Percentiles rank a stretch among this genome's conserved stretches.
Evolutionary conservation across 2,113 vertebrate genomes (phyloP).

Genomic region (Myrmophylax atrothorax): DNA sequence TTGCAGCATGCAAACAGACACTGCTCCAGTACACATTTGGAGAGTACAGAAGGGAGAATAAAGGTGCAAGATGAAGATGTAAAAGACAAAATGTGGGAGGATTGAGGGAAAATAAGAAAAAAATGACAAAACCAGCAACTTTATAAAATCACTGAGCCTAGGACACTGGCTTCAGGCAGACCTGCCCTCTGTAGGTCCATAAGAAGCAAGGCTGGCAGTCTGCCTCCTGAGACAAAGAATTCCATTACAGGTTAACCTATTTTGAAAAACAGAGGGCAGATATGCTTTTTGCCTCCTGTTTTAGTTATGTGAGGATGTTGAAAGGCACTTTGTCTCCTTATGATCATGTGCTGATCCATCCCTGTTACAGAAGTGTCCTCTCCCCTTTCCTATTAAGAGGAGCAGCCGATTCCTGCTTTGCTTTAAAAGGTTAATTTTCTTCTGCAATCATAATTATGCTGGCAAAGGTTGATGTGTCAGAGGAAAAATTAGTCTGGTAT

Average conservation of each 20-base stretch:
- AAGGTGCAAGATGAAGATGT: background rate
- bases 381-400: background rate
- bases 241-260: background rate
- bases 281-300: background rate
- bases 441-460: conserved; percentile 61
- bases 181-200: background rate
- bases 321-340: background rate
- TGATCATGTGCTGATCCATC: background rate
- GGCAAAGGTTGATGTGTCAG: conserved; percentile 61
- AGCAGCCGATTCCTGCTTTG: background rate
- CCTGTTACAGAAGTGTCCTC: background rate
- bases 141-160: background rate
- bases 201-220: background rate
- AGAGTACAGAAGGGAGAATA: background rate
- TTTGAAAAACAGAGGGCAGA: background rate
- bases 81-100: background rate
- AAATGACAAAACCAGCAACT: background rate
- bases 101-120: background rate
- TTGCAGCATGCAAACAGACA: conserved; percentile 50
- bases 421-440: conserved; percentile 65
- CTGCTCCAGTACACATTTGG: background rate
- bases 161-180: background rate
- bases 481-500: conserved; percentile 67
- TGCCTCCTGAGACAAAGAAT: background rate
- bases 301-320: background rate